A percentile compares a stretch with the other conserved stretches of the same genome.
Conservation (phyloP, 1,140 invertebrate species). For the Saccostrea glomerata region DNA sequence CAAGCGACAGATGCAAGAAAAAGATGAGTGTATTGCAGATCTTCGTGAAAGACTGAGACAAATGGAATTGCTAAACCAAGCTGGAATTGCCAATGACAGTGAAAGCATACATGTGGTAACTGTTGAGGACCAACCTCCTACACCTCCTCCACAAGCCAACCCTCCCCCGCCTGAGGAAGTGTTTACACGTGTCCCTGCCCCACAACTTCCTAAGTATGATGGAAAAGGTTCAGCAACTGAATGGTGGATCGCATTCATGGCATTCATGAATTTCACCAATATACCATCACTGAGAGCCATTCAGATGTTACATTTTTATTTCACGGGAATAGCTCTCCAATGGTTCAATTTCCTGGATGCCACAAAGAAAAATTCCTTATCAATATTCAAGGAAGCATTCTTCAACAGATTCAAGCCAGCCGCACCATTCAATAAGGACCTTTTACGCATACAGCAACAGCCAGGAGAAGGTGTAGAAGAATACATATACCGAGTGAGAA, state of each 20-base stretch:
- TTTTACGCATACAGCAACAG: too few species aligned
- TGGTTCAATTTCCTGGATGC: background rate
- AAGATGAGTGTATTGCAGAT: too few species aligned
- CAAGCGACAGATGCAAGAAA: too few species aligned
- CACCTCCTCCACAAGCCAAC: too few species aligned
- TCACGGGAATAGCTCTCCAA: background rate
- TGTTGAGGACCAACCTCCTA: too few species aligned
- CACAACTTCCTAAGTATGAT: background rate
- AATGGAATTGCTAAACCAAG: too few species aligned
- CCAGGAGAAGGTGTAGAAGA: background rate
- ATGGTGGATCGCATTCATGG: slow-evolving; percentile 38
- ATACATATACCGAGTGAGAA: background rate
- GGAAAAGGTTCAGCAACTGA: background rate
- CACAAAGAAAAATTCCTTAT: background rate
- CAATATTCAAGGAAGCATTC: background rate
- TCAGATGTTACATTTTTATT: slow-evolving; percentile 35
- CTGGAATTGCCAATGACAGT: too few species aligned
- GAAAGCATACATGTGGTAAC: too few species aligned
- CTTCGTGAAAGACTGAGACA: too few species aligned
- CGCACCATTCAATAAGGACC: too few species aligned
- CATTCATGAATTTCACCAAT: background rate
- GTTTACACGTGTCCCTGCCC: too few species aligned
- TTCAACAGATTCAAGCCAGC: slow-evolving; percentile 1
- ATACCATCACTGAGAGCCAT: background rate
- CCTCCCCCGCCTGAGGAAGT: too few species aligned